Evolutionary conservation across 2,888 invertebrate species (phyloP), one percentile per base, ranked within the genome.

Genomic region (Matsumyia berberina): DNA sequence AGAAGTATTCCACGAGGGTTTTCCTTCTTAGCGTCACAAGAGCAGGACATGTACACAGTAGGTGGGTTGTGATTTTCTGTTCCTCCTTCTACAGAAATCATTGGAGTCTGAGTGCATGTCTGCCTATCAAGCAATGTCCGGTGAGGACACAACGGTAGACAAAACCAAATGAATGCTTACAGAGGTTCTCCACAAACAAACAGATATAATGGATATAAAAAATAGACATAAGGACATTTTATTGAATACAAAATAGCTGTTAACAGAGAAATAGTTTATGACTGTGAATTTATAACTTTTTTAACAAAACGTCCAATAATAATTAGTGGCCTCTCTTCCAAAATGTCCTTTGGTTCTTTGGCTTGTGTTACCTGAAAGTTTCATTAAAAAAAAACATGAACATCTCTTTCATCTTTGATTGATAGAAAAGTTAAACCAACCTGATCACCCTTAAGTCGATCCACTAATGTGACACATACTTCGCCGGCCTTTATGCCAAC

Each of bases 361-460:
- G 94, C 92, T 7, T 94, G 90, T 0, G 80, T 72, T 0, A 90
- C 81, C 90, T 90, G 15, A 9, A 81, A 77, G 33, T 11, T 31
- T 6, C 62, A 78, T 29, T 15, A 49, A 64, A 17, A 4, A 11
- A 57, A 49, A 12, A 19, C 31, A 19, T 46, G 42, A 12, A 19
- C 31, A 17, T 37, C 5, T 39, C 11, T 12, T 8, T 33, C 39
- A 0, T 64, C 1, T n/a, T n/a, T n/a, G n/a, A n/a, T n/a, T 7
- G n/a, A 29, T 9, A 12, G 12, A 17, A 4, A 12, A 51, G 31
- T 51, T 24, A 2, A 2, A 64, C 44, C 92, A 3, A 95, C 94
- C 94, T 95, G 92, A 90, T 97, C 96, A 0, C 95, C 95, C 0
- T 94, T 89, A 12, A 96, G 91, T 17, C 96, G 93, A 90, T 97